Evolutionary conservation across 2,797 vertebrate species (phyloP).

Genomic region (Parauchenoglanis ngamensis): DNA sequence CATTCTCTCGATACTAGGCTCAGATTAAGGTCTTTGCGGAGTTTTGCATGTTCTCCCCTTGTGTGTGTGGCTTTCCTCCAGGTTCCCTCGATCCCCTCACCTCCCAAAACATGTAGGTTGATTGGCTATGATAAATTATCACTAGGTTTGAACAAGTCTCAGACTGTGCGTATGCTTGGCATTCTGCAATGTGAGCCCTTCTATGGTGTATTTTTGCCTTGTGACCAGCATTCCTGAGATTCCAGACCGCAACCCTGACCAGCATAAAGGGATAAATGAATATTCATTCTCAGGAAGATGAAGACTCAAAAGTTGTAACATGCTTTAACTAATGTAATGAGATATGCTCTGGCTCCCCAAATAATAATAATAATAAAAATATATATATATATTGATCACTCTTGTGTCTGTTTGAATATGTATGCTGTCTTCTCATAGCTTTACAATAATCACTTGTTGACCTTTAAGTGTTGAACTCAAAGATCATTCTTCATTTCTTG

Average conservation of each 20-base stretch:
- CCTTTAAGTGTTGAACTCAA: slow-evolving; percentile 37
- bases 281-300: background rate
- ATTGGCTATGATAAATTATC: background rate
- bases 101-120: background rate
- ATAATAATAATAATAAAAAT: background rate
- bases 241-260: too few species aligned
- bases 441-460: slow-evolving; percentile 41
- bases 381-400: background rate
- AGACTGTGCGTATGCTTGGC: background rate
- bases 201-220: background rate
- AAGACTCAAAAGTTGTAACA: background rate
- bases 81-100: background rate
- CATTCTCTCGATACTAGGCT: background rate
- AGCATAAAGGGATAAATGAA: background rate
- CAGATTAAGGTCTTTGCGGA: background rate
- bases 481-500: slow-evolving; percentile 36
- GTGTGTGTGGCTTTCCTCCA: background rate
- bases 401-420: background rate
- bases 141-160: background rate
- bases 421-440: slow-evolving; percentile 11
- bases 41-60: background rate
- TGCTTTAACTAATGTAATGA: background rate
- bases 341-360: background rate
- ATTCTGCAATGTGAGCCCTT: background rate
- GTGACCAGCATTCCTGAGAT: background rate